A percentile compares a stretch with the other conserved stretches of the same genome.
Conservation (phyloP, 2,888 invertebrate genomes). For the Tachystola acroxantha region DNA sequence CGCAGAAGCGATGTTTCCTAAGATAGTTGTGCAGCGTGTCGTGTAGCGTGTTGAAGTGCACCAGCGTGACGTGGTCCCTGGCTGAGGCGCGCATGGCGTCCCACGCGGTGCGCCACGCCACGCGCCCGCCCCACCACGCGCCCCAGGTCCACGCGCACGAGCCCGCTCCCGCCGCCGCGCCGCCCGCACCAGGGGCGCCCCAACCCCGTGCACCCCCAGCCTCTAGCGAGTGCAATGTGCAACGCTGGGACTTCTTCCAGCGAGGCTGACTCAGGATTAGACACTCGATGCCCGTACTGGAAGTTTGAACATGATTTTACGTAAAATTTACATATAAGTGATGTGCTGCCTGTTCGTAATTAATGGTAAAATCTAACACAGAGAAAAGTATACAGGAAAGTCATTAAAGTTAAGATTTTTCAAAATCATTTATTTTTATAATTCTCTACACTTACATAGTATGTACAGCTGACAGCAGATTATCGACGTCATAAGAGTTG, state of each 20-base stretch:
- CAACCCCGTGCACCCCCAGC: slow-evolving; percentile 88
- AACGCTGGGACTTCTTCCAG: slow-evolving; percentile 93
- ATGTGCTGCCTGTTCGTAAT: too few species aligned
- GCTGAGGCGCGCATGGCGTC: slow-evolving; percentile 89
- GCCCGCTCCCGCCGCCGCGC: slow-evolving; percentile 87
- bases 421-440: too few species aligned
- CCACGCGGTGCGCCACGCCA: slow-evolving; percentile 91
- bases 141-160: slow-evolving; percentile 88
- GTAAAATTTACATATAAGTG: too few species aligned
- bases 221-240: slow-evolving; percentile 93
- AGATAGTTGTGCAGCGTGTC: slow-evolving; percentile 93
- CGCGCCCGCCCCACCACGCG: slow-evolving; percentile 80
- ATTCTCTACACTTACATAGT: too few species aligned
- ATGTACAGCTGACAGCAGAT: too few species aligned
- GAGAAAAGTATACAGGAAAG: too few species aligned
- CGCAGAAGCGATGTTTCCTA: slow-evolving; percentile 95
- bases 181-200: slow-evolving; percentile 80
- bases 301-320: too few species aligned
- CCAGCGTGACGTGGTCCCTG: slow-evolving; percentile 90
- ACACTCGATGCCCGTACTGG: slow-evolving; percentile 85
- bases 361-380: too few species aligned
- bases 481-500: too few species aligned
- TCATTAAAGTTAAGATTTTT: too few species aligned
- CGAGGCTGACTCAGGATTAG: slow-evolving; percentile 88
- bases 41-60: slow-evolving; percentile 90